These are phyloP conservation scores for Cladorhizidae sp. DNA, from an alignment of 37 sponge, comb jelly and placozoan genomes.

Conservation along the genomic window DNA sequence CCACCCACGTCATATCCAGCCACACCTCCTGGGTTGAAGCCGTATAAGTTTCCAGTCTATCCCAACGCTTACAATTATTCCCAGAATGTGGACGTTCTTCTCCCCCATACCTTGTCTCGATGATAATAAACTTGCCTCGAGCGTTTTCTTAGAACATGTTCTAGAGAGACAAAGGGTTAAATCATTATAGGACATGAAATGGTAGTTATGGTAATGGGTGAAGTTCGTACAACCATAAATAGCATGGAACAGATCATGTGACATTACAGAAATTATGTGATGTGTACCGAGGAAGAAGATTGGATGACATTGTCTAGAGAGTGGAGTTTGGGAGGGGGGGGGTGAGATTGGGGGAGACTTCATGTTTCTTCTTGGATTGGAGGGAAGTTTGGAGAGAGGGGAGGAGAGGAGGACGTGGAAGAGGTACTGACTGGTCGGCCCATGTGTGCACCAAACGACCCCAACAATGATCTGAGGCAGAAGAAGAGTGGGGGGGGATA, in stretches of 20 bases:
- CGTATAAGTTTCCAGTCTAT: constrained; percentile 11
- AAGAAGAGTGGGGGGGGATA: too few relatives aligned
- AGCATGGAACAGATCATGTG: too few relatives aligned
- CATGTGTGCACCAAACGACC: constrained; percentile 51
- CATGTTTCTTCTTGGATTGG: constrained; percentile 29
- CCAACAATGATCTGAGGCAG: constrained; percentile 32
- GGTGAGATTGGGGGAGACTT: background rate
- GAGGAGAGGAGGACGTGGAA: constrained; percentile 11
- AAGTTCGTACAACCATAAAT: too few relatives aligned
- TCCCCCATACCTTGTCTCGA: background rate
- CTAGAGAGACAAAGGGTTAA: too few relatives aligned
- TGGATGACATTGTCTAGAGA: background rate
- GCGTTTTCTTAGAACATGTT: too few relatives aligned
- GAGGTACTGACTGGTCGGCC: constrained; percentile 11
- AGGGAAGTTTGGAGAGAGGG: constrained; percentile 10
- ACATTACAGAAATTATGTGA: too few relatives aligned
- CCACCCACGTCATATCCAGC: background rate
- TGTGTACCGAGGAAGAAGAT: background rate
- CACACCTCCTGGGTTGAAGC: constrained; percentile 47
- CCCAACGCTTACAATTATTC: constrained; percentile 3
- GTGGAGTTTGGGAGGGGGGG: background rate
- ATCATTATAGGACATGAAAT: too few relatives aligned
- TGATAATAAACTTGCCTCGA: too few relatives aligned
- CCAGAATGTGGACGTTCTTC: constrained; percentile 2
- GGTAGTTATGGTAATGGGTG: too few relatives aligned